Evolutionary conservation across 1,140 invertebrate genomes (phyloP), one percentile per base, ranked within the genome.

Genomic region (Nomia melanderi): DNA sequence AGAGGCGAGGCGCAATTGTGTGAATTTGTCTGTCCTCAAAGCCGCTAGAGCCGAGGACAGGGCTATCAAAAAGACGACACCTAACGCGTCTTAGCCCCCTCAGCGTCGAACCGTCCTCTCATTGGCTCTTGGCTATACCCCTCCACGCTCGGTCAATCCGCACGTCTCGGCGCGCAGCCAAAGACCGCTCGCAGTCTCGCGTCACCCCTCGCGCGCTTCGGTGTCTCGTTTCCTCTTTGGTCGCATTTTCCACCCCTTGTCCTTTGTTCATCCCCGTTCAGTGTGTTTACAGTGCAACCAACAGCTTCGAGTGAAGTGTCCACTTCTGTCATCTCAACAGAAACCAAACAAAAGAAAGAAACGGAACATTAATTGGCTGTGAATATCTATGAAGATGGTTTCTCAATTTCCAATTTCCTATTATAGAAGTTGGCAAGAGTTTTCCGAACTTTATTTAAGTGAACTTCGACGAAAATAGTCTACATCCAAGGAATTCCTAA

Each of bases 111-210:
- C 9, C 33, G 63, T 53, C 25, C 63, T 50, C 33, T 50, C 53
- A 85, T 85, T 85, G 83, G 66, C 31, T 39, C 29, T 23, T 36
- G 27, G 23, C 17, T 6, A 5, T 44, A 14, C 81, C 81, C 81
- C 81, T 82, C 81, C 33, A 29, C 20, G 36, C 17, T 23, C 50
- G 47, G 47, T 64, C 70, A 67, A 70, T 79, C 76, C 75, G 60
- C 75, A 70, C 29, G 76, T 20, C 27, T 39, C 47, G 76, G 74
- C 64, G 47, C 60, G 54, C 27, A 54, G 39, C 39, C 36, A 20
- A 56, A 33, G 47, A 5, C 25, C n/a, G 29, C 56, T 65, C n/a
- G 41, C 79, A 85, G 84, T 85, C 73, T 83, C 69, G 79, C 60
- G 82, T 85, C 74, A 57, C 60, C 79, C 60, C 64, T 60, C 69